Percentiles rank a stretch among this genome's conserved stretches.
phyloP scores from a whole-genome alignment of 2,797 vertebrate species.

The Spondyliosoma cantharus region DNA sequence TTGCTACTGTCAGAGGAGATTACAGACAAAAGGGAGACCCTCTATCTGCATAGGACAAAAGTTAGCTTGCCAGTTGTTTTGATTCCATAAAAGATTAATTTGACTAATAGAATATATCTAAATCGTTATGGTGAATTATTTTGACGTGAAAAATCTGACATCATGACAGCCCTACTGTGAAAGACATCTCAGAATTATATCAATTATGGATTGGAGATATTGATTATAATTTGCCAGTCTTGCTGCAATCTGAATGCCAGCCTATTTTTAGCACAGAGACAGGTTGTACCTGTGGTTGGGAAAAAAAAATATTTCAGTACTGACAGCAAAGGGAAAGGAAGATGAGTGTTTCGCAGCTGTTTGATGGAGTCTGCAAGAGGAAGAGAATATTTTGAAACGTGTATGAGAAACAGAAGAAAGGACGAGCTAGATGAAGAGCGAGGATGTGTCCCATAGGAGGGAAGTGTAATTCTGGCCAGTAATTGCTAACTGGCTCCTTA shows the following conservation, averaged over 20 bases:
- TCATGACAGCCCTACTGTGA: not conserved
- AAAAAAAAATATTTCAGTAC: slow-evolving; percentile 14
- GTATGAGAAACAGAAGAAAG: slow-evolving; percentile 42
- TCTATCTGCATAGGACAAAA: too few species aligned
- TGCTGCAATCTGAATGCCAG: slow-evolving; percentile 9
- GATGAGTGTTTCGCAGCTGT: slow-evolving; percentile 18
- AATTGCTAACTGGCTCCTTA: slow-evolving; percentile 74
- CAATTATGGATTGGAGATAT: not conserved
- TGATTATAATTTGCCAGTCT: slow-evolving; percentile 11
- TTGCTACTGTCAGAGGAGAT: too few species aligned
- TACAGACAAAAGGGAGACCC: too few species aligned
- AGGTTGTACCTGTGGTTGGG: slow-evolving; percentile 16
- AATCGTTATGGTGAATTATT: too few species aligned
- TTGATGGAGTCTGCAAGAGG: slow-evolving; percentile 28
- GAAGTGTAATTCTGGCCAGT: slow-evolving; percentile 68
- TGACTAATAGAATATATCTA: too few species aligned
- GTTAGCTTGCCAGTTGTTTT: too few species aligned
- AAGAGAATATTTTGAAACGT: slow-evolving; percentile 38
- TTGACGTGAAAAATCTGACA: too few species aligned
- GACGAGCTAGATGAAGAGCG: slow-evolving; percentile 46
- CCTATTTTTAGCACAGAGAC: slow-evolving; percentile 32
- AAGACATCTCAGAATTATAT: not conserved
- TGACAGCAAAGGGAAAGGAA: slow-evolving; percentile 14
- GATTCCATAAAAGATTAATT: too few species aligned
- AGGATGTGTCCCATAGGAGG: slow-evolving; percentile 44